Percentiles rank a stretch among this genome's conserved stretches.
phyloP scores from a whole-genome alignment of 2,797 vertebrate genomes.

The Eospalax fontanierii region DNA sequence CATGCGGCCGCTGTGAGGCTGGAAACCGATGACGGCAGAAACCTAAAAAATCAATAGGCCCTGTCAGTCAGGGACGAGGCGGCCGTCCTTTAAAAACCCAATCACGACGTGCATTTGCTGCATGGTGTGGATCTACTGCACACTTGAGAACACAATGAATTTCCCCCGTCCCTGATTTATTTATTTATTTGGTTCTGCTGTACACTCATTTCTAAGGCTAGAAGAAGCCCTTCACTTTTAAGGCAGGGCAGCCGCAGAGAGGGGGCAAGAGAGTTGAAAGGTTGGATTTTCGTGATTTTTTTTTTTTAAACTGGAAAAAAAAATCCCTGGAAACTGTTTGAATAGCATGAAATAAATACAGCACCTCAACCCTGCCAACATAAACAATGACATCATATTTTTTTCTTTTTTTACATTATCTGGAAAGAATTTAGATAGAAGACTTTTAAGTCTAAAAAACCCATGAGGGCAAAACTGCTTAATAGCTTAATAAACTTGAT shows the following conservation, averaged over 20 bases:
- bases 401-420: conserved; percentile 90
- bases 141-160: conserved; percentile 91
- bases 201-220: conserved; percentile 38
- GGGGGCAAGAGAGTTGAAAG: conserved; percentile 40
- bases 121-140: conserved; percentile 88
- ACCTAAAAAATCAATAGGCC: conserved; percentile 98
- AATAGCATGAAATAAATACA: conserved; percentile 91
- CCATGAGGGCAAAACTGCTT: conserved; percentile 85
- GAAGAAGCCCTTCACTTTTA: conserved; percentile 75
- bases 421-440: conserved; percentile 92
- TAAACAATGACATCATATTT: conserved; percentile 91
- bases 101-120: conserved; percentile 92
- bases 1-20: conserved; percentile 96
- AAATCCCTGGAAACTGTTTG: conserved; percentile 90
- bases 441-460: conserved; percentile 89
- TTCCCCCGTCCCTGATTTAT: conserved; percentile 79
- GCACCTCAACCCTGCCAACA: conserved; percentile 88
- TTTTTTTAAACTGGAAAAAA: conserved; percentile 72
- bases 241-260: conserved; percentile 66
- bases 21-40: conserved; percentile 98
- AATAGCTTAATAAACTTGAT: conserved; percentile 86
- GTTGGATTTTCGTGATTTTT: conserved; percentile 78
- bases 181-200: conserved; percentile 68
- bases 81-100: conserved; percentile 93
- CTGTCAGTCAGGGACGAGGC: conserved; percentile 96